These are phyloP conservation scores for Eudorcas thomsonii DNA, from an alignment of 2,113 vertebrate species.

Conservation along the genomic window DNA sequence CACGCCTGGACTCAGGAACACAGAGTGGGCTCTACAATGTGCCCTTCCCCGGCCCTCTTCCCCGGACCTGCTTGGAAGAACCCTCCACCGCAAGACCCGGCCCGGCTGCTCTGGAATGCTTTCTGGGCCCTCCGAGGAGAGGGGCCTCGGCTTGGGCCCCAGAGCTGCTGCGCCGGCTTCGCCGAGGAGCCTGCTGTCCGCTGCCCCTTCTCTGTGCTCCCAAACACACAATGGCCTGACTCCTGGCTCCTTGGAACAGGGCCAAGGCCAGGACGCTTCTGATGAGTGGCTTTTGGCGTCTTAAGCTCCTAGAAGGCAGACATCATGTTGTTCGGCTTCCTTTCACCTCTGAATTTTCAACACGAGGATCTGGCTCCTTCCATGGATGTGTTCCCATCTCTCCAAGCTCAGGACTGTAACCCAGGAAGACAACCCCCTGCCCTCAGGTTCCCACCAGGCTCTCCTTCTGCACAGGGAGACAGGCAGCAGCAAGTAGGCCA, in stretches of 20 bases:
- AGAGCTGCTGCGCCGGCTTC: accelerated
- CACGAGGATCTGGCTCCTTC: background rate
- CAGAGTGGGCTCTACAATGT: background rate
- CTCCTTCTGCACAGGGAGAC: background rate
- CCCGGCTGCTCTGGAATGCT: background rate
- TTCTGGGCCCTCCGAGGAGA: background rate
- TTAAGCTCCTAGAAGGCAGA: background rate
- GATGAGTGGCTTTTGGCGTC: accelerated
- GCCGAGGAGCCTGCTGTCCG: accelerated
- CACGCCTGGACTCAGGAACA: background rate
- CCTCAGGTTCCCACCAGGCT: background rate
- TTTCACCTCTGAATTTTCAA: background rate
- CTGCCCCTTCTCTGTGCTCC: accelerated
- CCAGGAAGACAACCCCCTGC: background rate
- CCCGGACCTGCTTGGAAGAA: background rate
- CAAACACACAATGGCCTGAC: accelerated
- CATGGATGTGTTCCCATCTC: accelerated
- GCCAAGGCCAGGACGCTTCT: no score
- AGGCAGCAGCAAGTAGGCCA: background rate
- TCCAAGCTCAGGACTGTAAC: background rate
- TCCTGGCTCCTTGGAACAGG: background rate
- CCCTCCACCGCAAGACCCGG: background rate
- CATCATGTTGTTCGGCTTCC: accelerated
- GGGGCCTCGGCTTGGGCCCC: accelerated
- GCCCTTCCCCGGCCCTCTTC: background rate